phyloP scores from a whole-genome alignment of 2,113 vertebrate species.

The Chionis minor region DNA sequence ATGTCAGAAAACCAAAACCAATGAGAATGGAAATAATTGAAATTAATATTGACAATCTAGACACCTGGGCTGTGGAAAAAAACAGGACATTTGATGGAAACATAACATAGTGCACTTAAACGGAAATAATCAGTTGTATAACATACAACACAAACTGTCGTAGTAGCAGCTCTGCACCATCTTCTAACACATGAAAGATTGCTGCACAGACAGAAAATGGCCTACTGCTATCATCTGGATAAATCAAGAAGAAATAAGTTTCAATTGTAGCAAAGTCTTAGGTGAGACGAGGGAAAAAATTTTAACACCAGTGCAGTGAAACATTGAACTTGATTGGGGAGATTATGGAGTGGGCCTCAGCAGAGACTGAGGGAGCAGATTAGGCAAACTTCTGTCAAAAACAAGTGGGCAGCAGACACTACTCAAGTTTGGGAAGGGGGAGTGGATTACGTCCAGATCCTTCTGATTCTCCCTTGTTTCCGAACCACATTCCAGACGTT shows the following conservation, averaged over 20 bases:
- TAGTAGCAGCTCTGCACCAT: background rate
- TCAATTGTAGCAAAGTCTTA: background rate
- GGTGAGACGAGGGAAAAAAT: background rate
- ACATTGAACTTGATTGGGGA: background rate
- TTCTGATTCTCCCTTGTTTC: background rate
- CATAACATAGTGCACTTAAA: background rate
- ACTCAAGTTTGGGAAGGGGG: background rate
- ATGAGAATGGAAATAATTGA: background rate
- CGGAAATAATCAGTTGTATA: background rate
- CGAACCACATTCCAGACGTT: background rate
- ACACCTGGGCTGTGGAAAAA: background rate
- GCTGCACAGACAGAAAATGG: background rate
- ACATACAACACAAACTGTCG: background rate
- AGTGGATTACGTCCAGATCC: background rate
- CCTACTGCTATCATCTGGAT: background rate
- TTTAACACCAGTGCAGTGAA: background rate
- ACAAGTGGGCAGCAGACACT: background rate
- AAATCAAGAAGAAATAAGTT: background rate
- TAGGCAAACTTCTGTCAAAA: background rate
- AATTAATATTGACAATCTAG: background rate
- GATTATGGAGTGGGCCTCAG: background rate
- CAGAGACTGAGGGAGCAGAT: background rate
- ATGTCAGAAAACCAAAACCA: background rate
- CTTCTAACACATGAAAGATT: background rate
- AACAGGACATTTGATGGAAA: background rate